Conservation (phyloP, 2,797 vertebrate genomes). For the Myotis myotis region DNA sequence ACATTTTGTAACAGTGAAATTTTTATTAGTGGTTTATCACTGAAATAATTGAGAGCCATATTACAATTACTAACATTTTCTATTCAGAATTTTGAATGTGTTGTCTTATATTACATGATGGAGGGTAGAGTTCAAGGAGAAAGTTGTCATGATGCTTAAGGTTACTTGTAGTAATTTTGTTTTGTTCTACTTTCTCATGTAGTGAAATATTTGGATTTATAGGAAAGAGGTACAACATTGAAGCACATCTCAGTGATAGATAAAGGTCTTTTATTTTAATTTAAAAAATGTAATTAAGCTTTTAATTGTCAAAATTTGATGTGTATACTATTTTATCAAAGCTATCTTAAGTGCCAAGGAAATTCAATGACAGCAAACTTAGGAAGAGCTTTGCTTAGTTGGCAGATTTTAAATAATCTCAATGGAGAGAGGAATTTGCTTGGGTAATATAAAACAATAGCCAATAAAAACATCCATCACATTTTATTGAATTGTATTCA, state of each 20-base stretch:
- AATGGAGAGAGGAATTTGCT: background rate
- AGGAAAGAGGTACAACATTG: background rate
- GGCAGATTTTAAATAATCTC: background rate
- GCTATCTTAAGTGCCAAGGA: background rate
- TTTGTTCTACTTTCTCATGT: constrained; percentile 4
- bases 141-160: background rate
- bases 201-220: background rate
- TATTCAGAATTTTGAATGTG: constrained; percentile 7
- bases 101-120: background rate
- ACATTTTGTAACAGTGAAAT: constrained; percentile 21
- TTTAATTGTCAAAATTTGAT: constrained; percentile 20
- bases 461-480: background rate
- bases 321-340: background rate
- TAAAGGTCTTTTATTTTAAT: background rate
- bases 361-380: background rate
- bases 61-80: background rate
- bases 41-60: background rate
- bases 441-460: background rate
- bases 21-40: background rate
- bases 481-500: constrained; percentile 38
- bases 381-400: constrained; percentile 11
- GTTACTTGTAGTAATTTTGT: constrained; percentile 17
- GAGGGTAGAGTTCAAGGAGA: background rate
- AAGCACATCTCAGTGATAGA: background rate
- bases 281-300: background rate